Percentiles rank a stretch among this genome's conserved stretches.
phyloP scores from a whole-genome alignment of 64 coral and sea anemone species.

The Porites lutea region DNA sequence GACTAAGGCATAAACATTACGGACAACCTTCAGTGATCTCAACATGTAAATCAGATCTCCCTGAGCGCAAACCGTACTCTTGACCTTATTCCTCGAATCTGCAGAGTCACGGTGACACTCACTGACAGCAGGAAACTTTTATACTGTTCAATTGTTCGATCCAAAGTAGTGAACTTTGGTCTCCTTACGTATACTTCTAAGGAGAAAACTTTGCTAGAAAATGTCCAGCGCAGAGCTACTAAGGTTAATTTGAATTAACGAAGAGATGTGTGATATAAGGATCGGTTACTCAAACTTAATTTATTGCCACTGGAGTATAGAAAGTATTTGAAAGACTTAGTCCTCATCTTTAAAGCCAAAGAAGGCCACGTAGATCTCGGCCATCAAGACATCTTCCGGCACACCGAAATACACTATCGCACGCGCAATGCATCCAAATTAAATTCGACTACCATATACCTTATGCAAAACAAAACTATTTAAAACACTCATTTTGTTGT shows the following conservation, averaged over 20 bases:
- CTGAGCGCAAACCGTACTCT: conserved; percentile 56
- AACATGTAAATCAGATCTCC: conserved; percentile 70
- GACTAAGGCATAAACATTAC: conserved; percentile 54
- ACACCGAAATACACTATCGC: conserved; percentile 31
- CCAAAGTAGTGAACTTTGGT: conserved; percentile 56
- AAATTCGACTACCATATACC: neutral
- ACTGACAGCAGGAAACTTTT: conserved; percentile 46
- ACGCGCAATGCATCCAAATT: conserved; percentile 48
- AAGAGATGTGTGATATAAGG: too few species aligned
- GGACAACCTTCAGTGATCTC: conserved; percentile 11
- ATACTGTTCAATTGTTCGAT: neutral
- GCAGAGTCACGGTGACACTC: conserved; percentile 29
- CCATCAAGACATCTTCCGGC: neutral
- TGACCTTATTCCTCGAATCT: conserved; percentile 63
- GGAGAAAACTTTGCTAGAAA: conserved; percentile 55
- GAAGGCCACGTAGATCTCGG: conserved; percentile 55
- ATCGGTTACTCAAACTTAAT: too few species aligned
- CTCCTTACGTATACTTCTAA: conserved; percentile 36
- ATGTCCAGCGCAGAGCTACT: neutral
- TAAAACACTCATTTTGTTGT: neutral
- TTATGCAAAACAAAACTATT: too few species aligned
- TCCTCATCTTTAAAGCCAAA: conserved; percentile 43
- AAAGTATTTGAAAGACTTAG: neutral
- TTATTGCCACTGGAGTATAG: too few species aligned
- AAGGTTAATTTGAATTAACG: neutral